Evolutionary conservation across 2,888 invertebrate species (phyloP).

Genomic region (Meandrusa payeni): DNA sequence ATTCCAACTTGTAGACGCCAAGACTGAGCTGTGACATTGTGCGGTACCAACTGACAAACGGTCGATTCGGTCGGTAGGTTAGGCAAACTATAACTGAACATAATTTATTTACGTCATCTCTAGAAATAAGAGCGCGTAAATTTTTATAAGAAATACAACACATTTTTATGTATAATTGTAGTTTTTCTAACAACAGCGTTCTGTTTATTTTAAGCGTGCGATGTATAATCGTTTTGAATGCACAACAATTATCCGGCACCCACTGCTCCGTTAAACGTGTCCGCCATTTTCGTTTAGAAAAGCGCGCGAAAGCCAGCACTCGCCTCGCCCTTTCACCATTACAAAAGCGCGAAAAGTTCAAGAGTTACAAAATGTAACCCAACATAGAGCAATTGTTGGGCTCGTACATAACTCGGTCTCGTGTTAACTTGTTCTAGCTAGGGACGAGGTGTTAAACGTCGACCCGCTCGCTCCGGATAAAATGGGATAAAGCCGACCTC

Average conservation of each 20-base stretch:
- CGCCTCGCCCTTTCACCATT: not conserved
- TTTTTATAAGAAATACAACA: no score
- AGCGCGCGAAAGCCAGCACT: constrained; percentile 1
- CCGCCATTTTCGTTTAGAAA: constrained; percentile 2
- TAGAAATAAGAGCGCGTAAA: no score
- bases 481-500: constrained; percentile 44
- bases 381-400: constrained; percentile 12
- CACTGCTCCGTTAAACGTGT: not conserved
- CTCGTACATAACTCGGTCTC: constrained; percentile 23
- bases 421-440: constrained; percentile 38
- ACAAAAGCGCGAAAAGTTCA: constrained; percentile 20
- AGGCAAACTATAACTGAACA: no score
- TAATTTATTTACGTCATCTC: no score
- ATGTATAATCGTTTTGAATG: constrained; percentile 2
- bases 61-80: no score
- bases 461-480: constrained; percentile 41
- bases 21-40: no score
- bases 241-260: constrained; percentile 2
- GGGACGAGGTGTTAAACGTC: constrained; percentile 60
- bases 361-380: constrained; percentile 21
- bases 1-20: no score
- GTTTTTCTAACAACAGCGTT: constrained; percentile 2
- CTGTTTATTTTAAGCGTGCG: constrained; percentile 5
- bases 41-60: no score
- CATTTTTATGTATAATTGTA: constrained; percentile 2